A percentile compares a stretch with the other conserved stretches of the same genome.
Evolutionary conservation across 2,888 invertebrate genomes (phyloP).

Genomic region (Pristionchus japonicus): DNA sequence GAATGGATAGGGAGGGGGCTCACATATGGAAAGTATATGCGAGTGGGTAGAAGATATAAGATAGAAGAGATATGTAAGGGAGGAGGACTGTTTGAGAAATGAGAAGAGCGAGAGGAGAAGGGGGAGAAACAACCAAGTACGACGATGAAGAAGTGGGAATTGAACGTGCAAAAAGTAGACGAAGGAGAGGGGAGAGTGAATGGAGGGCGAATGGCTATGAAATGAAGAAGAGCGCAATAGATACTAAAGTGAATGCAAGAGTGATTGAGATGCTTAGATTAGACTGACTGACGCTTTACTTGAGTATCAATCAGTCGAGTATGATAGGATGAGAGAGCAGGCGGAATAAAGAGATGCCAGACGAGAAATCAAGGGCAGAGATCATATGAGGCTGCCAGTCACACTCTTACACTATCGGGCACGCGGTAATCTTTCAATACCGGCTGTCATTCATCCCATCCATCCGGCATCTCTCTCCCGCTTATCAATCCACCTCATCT

Average conservation of each 20-base stretch:
- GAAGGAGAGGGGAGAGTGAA: constrained; percentile 25
- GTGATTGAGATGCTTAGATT: constrained; percentile 34
- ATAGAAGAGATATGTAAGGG: constrained; percentile 26
- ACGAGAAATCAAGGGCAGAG: neutral
- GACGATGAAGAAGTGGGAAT: constrained; percentile 31
- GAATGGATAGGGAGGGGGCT: constrained; percentile 10
- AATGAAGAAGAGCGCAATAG: neutral
- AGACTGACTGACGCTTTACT: constrained; percentile 3
- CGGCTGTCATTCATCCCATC: constrained; percentile 36
- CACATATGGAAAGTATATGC: constrained; percentile 28
- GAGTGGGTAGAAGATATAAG: no score
- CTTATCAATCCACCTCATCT: constrained; percentile 11
- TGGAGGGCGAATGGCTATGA: constrained; percentile 25
- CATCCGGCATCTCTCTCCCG: constrained; percentile 25
- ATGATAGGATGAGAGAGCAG: neutral
- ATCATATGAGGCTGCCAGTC: constrained; percentile 31
- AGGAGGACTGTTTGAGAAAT: constrained; percentile 26
- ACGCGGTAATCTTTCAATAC: constrained; percentile 16
- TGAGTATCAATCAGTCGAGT: constrained; percentile 5
- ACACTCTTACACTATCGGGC: constrained; percentile 28
- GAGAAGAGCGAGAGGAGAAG: neutral
- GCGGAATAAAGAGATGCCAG: neutral
- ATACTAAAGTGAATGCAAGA: neutral
- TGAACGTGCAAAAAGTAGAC: constrained; percentile 27
- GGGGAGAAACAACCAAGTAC: neutral